These are phyloP conservation scores for Ricordea florida DNA, from an alignment of 92 coral and sea anemone species.

Conservation along the genomic window DNA sequence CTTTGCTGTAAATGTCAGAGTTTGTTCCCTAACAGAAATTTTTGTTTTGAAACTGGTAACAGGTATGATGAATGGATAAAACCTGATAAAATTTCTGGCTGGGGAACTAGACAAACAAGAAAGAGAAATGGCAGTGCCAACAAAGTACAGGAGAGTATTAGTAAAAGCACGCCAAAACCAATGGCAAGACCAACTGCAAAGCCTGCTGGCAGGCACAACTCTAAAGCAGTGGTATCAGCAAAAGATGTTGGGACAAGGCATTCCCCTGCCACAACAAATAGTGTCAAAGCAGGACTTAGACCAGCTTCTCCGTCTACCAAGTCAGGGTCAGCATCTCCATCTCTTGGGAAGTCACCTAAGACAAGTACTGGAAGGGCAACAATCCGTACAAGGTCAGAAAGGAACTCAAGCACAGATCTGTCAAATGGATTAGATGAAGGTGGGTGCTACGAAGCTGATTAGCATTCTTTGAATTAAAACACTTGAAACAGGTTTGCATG, in stretches of 20 bases:
- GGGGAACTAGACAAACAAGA: slow-evolving; percentile 78
- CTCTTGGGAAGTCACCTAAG: slow-evolving; percentile 59
- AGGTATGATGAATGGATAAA: slow-evolving; percentile 99
- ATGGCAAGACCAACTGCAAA: slow-evolving; percentile 66
- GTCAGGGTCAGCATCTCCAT: slow-evolving; percentile 57
- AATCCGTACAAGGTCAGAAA: slow-evolving; percentile 75
- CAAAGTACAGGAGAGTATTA: slow-evolving; percentile 38
- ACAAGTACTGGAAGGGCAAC: slow-evolving; percentile 45
- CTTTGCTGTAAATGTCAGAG: no score
- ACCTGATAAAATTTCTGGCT: slow-evolving; percentile 85
- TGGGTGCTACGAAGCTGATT: neutral
- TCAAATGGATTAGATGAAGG: slow-evolving; percentile 82
- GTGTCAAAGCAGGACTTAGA: slow-evolving; percentile 51
- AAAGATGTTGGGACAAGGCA: slow-evolving; percentile 35
- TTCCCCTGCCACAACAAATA: slow-evolving; percentile 50
- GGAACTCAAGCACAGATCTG: slow-evolving; percentile 72
- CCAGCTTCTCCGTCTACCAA: slow-evolving; percentile 40
- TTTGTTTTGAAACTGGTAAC: neutral
- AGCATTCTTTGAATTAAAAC: neutral
- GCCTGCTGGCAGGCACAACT: slow-evolving; percentile 53
- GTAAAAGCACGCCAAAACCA: slow-evolving; percentile 77
- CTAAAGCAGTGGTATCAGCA: slow-evolving; percentile 53
- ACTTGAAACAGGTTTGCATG: neutral
- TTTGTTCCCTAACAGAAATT: no score
- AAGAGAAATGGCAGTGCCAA: slow-evolving; percentile 59